Evolutionary conservation across 2,113 vertebrate genomes (phyloP).

Genomic region (Asarcornis scutulata): DNA sequence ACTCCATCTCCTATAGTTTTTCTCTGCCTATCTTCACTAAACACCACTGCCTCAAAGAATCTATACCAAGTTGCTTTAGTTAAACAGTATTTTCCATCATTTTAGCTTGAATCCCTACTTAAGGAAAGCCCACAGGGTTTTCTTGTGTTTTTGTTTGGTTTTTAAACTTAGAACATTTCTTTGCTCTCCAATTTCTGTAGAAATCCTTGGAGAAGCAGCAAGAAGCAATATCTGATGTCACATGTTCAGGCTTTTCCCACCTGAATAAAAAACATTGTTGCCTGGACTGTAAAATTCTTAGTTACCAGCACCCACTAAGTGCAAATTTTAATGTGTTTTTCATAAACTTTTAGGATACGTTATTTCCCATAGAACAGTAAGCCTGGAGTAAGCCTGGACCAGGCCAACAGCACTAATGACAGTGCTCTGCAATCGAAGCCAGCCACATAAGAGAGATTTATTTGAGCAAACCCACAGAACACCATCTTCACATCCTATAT

Average conservation of each 20-base stretch:
- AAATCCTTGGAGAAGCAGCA: not conserved
- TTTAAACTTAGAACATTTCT: not conserved
- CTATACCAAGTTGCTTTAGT: too few relatives aligned
- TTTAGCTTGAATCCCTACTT: too few relatives aligned
- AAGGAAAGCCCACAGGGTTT: too few relatives aligned
- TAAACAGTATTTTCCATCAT: too few relatives aligned
- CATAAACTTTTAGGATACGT: not conserved
- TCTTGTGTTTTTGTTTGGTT: not conserved
- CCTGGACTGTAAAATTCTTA: not conserved
- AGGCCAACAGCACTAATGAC: not conserved
- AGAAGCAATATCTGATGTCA: not conserved
- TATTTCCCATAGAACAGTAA: not conserved
- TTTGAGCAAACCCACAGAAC: not conserved
- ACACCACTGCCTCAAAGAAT: not conserved
- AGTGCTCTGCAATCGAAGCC: not conserved
- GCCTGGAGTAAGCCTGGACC: not conserved
- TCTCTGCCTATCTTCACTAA: not conserved
- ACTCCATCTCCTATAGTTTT: not conserved
- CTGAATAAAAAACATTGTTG: not conserved
- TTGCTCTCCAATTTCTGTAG: not conserved
- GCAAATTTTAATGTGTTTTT: not conserved
- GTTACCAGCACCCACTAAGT: not conserved
- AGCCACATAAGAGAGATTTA: not conserved
- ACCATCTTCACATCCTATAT: not conserved
- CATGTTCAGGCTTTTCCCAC: not conserved